Evolutionary conservation across 2,888 invertebrate species (phyloP).

Genomic region (Neoascia interrupta): DNA sequence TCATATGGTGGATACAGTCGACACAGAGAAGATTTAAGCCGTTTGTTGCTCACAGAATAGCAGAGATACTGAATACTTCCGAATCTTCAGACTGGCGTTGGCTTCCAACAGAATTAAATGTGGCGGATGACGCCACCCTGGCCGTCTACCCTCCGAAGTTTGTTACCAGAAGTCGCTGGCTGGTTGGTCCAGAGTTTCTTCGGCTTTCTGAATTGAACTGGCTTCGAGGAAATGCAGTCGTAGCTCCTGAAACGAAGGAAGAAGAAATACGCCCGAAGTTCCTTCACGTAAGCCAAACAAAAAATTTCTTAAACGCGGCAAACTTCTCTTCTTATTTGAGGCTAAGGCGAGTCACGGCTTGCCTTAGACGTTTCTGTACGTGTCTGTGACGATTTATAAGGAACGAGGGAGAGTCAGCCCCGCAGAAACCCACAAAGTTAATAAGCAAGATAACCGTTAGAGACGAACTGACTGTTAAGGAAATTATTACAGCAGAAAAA

Average conservation of each 20-base stretch:
- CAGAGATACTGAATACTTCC: no score
- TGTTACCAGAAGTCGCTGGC: not conserved
- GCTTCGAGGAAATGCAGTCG: not conserved
- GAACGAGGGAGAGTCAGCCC: not conserved
- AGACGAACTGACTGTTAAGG: not conserved
- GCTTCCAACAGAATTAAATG: not conserved
- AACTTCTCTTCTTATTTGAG: not conserved
- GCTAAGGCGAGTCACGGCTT: not conserved
- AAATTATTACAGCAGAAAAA: not conserved
- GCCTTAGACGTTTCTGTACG: not conserved
- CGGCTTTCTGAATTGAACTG: not conserved
- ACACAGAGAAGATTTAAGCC: constrained; percentile 54
- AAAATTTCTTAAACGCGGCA: not conserved
- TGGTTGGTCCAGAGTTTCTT: not conserved
- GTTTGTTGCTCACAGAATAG: constrained; percentile 15
- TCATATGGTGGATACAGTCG: constrained; percentile 13
- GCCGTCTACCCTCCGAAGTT: not conserved
- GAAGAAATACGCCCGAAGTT: not conserved
- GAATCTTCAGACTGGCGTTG: constrained; percentile 1
- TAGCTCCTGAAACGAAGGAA: not conserved
- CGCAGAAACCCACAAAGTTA: no score
- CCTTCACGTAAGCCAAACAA: not conserved
- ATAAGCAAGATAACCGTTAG: not conserved
- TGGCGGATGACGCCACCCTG: not conserved
- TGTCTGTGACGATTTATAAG: not conserved